Evolutionary conservation across 37 sponge, comb jelly and placozoan species (phyloP), one percentile per base, ranked within the genome.

Genomic region (Chondrosia reniformis): DNA sequence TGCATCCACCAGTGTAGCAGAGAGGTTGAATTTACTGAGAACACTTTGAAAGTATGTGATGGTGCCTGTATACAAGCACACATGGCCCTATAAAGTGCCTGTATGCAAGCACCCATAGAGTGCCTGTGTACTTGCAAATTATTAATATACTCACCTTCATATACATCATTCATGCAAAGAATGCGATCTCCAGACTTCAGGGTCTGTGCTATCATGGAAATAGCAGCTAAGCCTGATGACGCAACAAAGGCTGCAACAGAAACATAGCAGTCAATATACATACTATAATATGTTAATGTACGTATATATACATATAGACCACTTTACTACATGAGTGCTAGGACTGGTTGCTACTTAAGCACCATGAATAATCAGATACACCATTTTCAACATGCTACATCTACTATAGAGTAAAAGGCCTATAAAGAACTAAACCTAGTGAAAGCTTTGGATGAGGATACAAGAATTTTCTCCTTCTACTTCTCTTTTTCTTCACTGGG

Each of bases 111-210:
- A 8, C 52, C 52, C 15, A 15, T 49, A 15, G 15, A 49, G 15
- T 10, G 10, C 15, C 10, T 49, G 15, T 49, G 15, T 49, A 15
- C 15, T 49, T 49, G 52, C 15, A 10, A 76, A 4, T 13, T 34
- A 55, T 59, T 45, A 46, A 43, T 41, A 63, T 55, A 84, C 83
- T 13, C 58, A 86, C 97, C 99, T 85, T 93, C 99, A 81, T 97
- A 97, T 12, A 89, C 80, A 45, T 97, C 99, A 38, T 92, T 79
- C 65, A 86, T 81, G 31, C 81, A 69, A 0, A 97, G 80, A 33
- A 97, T 80, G 59, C 92, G 96, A 74, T 95, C 95, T 24, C 99
- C 99, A 30, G 83, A 33, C 65, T 89, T 91, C 24, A 97, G 76
- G 25, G 46, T 45, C 37, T 85, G 90, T 22, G 84, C 17, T 15